Percentiles rank a stretch among this genome's conserved stretches.
These are phyloP conservation scores for Pristionchus fissidentatus DNA, from an alignment of 2,888 invertebrate species.

Conservation along the genomic window DNA sequence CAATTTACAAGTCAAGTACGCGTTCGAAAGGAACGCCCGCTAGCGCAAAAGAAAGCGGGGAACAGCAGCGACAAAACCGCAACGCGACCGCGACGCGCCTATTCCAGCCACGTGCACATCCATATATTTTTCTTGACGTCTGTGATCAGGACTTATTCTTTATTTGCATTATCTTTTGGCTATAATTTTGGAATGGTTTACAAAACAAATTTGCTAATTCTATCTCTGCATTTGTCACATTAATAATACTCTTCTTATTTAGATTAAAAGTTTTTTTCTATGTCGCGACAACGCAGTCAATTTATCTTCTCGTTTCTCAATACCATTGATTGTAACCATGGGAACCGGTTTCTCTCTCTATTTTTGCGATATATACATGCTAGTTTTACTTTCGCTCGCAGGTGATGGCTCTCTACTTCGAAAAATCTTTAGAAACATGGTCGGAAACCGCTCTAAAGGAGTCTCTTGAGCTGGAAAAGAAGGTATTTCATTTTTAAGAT, in stretches of 20 bases:
- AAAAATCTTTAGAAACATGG: constrained; percentile 61
- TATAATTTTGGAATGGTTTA: too few species aligned
- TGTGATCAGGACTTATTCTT: too few species aligned
- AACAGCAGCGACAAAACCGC: neutral
- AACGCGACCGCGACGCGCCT: neutral
- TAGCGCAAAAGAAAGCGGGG: neutral
- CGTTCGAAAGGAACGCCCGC: constrained; percentile 11
- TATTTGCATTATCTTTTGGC: neutral
- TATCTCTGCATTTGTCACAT: too few species aligned
- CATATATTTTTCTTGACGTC: too few species aligned
- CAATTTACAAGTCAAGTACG: constrained; percentile 24
- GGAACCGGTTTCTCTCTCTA: neutral
- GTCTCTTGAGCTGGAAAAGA: constrained; percentile 30
- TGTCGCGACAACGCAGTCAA: neutral
- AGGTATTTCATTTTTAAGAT: constrained; percentile 3
- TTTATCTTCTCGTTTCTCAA: neutral
- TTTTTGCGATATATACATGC: neutral
- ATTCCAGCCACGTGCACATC: neutral
- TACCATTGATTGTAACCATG: constrained; percentile 17
- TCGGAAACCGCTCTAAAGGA: constrained; percentile 57
- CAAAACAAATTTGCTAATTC: neutral
- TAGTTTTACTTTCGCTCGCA: neutral
- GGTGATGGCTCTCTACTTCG: constrained; percentile 59
- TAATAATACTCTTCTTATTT: too few species aligned
- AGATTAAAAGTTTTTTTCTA: too few species aligned